phyloP scores from a whole-genome alignment of 1,140 invertebrate genomes.

The Listronotus bonariensis region DNA sequence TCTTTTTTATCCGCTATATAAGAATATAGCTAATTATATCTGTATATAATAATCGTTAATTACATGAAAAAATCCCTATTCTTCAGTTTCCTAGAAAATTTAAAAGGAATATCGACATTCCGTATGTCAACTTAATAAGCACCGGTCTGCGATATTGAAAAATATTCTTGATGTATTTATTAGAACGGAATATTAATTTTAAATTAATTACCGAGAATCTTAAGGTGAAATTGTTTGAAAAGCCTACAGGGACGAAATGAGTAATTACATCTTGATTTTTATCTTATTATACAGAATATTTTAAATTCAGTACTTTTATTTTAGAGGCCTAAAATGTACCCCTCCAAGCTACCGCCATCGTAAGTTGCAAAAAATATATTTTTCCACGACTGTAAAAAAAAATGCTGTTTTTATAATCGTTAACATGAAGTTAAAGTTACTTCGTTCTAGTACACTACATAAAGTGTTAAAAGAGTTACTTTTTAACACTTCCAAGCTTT shows the following conservation, averaged over 20 bases:
- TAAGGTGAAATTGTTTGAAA: slow-evolving; percentile 7
- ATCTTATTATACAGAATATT: too few relatives aligned
- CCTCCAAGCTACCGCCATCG: too few relatives aligned
- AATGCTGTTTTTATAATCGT: too few relatives aligned
- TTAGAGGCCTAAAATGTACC: too few relatives aligned
- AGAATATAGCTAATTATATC: background rate
- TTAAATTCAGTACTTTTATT: too few relatives aligned
- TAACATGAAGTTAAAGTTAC: too few relatives aligned
- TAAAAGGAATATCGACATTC: slow-evolving; percentile 16
- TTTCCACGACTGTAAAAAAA: too few relatives aligned
- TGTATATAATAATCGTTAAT: background rate
- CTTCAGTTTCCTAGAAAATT: slow-evolving; percentile 8
- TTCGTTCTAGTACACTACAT: too few relatives aligned
- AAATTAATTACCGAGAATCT: slow-evolving; percentile 14
- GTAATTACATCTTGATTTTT: background rate
- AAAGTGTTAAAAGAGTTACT: too few relatives aligned
- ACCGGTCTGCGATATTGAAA: slow-evolving; percentile 2
- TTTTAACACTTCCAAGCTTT: too few relatives aligned
- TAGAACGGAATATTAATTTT: slow-evolving; percentile 6
- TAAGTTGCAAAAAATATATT: too few relatives aligned
- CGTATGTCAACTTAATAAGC: background rate
- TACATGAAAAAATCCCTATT: background rate
- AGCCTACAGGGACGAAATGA: background rate
- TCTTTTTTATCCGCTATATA: background rate
- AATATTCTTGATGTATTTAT: slow-evolving; percentile 7